Base-by-base conservation (phyloP, 2,797 vertebrate genomes). In the Pipistrellus pygmaeus region DNA sequence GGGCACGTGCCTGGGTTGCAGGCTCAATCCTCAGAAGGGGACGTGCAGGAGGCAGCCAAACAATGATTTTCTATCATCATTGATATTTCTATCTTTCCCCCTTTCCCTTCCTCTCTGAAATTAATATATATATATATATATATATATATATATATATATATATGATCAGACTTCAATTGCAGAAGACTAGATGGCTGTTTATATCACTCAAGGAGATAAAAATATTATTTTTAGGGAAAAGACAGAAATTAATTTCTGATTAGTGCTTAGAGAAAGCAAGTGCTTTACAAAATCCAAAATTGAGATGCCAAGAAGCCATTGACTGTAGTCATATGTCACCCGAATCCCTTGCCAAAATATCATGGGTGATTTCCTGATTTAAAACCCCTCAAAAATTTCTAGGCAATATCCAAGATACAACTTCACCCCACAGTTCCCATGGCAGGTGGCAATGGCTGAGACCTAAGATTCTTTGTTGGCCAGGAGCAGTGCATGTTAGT, bases 401-500 rank as follows among this genome's bases (percentile, higher is more conserved):
- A 35, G 68, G 32, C 2, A 62, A 8, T 51, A 91, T 86, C 48
- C 17, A 41, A 88, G 32, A 73, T 11, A 57, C 20, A 14, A 62
- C 13, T 11, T 46, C 8, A 27, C 2, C 3, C 48, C 35, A 57
- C 5, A 81, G 12, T 62, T 68, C 89, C 55, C 82, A 62, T 18
- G 17, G 0, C 5, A 93, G 10, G 35, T 62, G 3, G 6, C 13
- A 80, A 57, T 53, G 1, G 20, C 5, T 94, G 69, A 91, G 4
- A 93, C 35, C 23, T 87, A 64, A 94, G 44, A 18, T 9, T 90
- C 64, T 68, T 87, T 57, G 83, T 90, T 83, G 12, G 38, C 73
- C 32, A 88, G 94, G n/a, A 27, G 72, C 72, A 66, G 23, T 17
- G 25, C 12, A 30, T 90, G 95, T 92, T 35, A 23, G 46, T 44